Evolutionary conservation across 2,797 vertebrate genomes (phyloP), one percentile per base, ranked within the genome.

Genomic region (Macrochelys suwanniensis): DNA sequence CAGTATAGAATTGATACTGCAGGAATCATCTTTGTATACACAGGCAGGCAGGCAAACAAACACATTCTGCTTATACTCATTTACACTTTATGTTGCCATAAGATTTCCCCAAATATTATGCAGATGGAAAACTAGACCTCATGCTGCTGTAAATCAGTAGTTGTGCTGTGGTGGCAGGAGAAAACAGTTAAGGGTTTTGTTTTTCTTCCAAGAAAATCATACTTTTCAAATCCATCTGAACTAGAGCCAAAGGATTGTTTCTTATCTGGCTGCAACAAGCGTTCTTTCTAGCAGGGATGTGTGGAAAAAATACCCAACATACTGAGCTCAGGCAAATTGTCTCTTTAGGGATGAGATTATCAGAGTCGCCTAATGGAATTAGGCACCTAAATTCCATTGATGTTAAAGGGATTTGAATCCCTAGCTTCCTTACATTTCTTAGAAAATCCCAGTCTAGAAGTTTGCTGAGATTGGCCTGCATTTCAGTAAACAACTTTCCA

Each of bases 201-300:
- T 96, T 97, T 97, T 85, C 95, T 97, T 98, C 97, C 97, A 98
- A 97, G 95, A 98, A 98, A 98, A 98, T 96, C 92, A 95, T 94
- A 93, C 90, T 97, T 97, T 97, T 95, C 78, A 96, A 96, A 97
- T 96, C 87, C 92, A 81, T 96, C 94, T 98, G 97, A 98, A 94
- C 51, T 82, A 49, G 21, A 94, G 97, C 97, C 97, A 98, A 95
- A 89, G 89, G 95, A 97, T 97, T 98, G 97, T 95, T 98, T 97
- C 93, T 98, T 98, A 98, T 98, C 97, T 97, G 94, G 92, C 95
- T 96, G 59, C 77, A 98, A 86, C 74, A 96, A 97, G 15, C 0
- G 0, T 53, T 97, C 65, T 95, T 97, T 97, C 88, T 95, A 92
- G 82, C 42, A 88, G 26, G 28, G 87, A 92, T 92, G 25, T 51